Conservation (phyloP, 2,888 invertebrate genomes). For the Creontiades dilutus region DNA sequence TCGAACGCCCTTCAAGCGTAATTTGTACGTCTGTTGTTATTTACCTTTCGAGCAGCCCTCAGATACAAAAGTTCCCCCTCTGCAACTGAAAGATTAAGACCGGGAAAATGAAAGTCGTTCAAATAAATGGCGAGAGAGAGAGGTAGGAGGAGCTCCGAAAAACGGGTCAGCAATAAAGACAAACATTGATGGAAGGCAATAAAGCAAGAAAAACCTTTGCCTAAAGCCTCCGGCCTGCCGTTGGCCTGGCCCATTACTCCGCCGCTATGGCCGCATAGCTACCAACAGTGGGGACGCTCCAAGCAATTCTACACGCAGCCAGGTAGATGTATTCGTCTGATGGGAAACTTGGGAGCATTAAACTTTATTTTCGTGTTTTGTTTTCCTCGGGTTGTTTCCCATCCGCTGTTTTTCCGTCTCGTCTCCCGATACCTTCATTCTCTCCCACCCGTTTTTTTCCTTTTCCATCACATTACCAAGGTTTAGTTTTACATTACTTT, state of each 20-base stretch:
- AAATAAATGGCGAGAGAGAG: slow-evolving; percentile 15
- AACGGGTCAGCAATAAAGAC: slow-evolving; percentile 36
- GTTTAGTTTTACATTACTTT: slow-evolving; percentile 39
- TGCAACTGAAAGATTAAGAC: too few relatives aligned
- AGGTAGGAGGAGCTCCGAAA: neutral
- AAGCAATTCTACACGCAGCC: slow-evolving; percentile 10
- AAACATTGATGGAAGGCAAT: slow-evolving; percentile 40
- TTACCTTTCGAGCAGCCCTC: too few relatives aligned
- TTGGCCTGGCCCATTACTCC: neutral
- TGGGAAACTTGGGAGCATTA: slow-evolving; percentile 26
- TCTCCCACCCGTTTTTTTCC: neutral
- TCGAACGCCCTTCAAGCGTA: too few relatives aligned
- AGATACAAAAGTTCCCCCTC: too few relatives aligned
- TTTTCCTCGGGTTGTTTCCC: neutral
- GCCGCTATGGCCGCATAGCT: neutral
- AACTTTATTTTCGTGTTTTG: slow-evolving; percentile 26
- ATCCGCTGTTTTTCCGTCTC: neutral
- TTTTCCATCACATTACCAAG: slow-evolving; percentile 13
- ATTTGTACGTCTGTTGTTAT: too few relatives aligned
- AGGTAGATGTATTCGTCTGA: neutral
- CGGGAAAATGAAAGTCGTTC: neutral
- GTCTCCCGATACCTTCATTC: neutral
- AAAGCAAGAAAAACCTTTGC: slow-evolving; percentile 39
- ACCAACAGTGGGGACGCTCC: neutral
- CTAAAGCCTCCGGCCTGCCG: neutral